phyloP scores from a whole-genome alignment of 2,888 invertebrate species.

The Teleiodes luculella region DNA sequence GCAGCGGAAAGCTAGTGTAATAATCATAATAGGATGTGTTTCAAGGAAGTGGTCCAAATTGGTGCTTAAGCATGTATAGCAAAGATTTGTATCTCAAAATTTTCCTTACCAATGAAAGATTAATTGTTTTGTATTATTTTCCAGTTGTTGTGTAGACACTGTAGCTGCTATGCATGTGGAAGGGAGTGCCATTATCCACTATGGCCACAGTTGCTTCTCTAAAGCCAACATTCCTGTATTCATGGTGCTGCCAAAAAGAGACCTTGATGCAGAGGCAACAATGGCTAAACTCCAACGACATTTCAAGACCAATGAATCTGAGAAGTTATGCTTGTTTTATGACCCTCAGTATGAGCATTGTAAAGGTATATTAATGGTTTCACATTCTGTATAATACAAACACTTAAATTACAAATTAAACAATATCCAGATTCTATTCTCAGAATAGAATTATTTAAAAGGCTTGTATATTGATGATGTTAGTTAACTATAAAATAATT shows the following conservation, averaged over 20 bases:
- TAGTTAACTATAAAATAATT: too few relatives aligned
- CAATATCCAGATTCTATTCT: too few relatives aligned
- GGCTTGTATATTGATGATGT: too few relatives aligned
- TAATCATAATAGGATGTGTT: too few relatives aligned
- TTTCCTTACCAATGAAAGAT: too few relatives aligned
- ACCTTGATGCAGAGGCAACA: slow-evolving; percentile 70
- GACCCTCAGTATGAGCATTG: slow-evolving; percentile 82
- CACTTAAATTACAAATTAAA: too few relatives aligned
- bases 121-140: too few relatives aligned
- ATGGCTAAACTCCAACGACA: slow-evolving; percentile 34
- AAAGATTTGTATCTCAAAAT: neutral
- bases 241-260: slow-evolving; percentile 82
- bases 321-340: slow-evolving; percentile 79
- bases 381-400: neutral
- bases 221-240: slow-evolving; percentile 86
- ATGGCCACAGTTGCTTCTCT: slow-evolving; percentile 93
- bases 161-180: slow-evolving; percentile 93
- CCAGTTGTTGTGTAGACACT: slow-evolving; percentile 93
- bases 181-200: slow-evolving; percentile 93
- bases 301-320: slow-evolving; percentile 45
- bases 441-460: too few relatives aligned
- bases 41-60: too few relatives aligned
- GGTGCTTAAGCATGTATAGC: too few relatives aligned
- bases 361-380: slow-evolving; percentile 57
- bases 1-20: too few relatives aligned